Evolutionary conservation across 2,113 vertebrate genomes (phyloP), one percentile per base, ranked within the genome.

Genomic region (Archocentrus centrarchus): DNA sequence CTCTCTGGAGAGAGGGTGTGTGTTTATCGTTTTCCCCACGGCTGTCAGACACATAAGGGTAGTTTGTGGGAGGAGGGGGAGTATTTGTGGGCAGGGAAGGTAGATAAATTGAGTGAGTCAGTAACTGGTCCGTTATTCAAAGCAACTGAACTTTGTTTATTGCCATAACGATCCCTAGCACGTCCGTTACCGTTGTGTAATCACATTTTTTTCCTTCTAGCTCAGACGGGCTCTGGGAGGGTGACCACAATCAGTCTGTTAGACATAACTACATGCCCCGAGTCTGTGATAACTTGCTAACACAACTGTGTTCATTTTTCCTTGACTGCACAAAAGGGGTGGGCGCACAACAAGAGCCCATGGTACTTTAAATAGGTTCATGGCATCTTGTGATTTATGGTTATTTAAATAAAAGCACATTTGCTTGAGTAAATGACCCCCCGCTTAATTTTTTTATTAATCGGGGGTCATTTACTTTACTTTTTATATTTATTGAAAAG

Each of bases 1-100:
- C 39, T 81, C 85, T 82, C 57, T 20, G 17, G 80, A 61, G 82
- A 62, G 57, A 64, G 55, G 20, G 79, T 81, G 90, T 76, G 83
- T 53, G 75, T 82, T 70, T 75, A 81, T 81, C 37, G 75, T 89
- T 87, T 86, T 32, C 77, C 63, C 77, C 27, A 32, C 32, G 73
- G 76, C 79, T 58, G 80, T 44, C 57, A 47, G 47, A 75, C 22
- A 70, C 35, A 59, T 53, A 35, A 20, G 64, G 37, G 50, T 7
- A 20, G 20, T 3, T 11, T 2, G 35, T 5, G 41, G 64, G 22
- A 14, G 7, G 47, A 1, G 9, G 11, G 18, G 7, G 15, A 7
- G 7, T 64, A 32, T 83, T 30, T 61, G 44, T 47, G 66, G 24
- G 32, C 39, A 3, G n/a, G 11, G 57, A 84, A 53, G 35, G 44